Conservation (phyloP, 2,113 vertebrate genomes). For the Poeciliopsis occidentalis region DNA sequence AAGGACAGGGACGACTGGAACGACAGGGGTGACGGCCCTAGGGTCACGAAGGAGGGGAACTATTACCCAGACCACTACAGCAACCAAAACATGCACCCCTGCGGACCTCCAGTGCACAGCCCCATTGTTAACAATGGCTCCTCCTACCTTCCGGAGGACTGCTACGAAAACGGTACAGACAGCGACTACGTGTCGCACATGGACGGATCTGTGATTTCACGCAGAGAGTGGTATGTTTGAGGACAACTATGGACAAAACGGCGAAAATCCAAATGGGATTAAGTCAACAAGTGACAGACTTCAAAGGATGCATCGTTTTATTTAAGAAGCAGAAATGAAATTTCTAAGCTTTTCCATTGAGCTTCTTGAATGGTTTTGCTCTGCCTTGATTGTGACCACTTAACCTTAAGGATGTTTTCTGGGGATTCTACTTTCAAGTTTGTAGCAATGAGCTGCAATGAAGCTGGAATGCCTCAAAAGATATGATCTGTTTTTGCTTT, state of each 20-base stretch:
- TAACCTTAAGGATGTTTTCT: constrained; percentile 59
- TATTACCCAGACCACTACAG: constrained; percentile 77
- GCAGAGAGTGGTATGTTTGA: constrained; percentile 98
- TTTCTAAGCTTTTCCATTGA: constrained; percentile 41
- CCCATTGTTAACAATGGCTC: constrained; percentile 82
- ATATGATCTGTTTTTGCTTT: constrained; percentile 26
- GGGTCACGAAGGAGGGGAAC: constrained; percentile 83
- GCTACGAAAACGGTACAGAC: constrained; percentile 88
- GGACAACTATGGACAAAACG: constrained; percentile 51
- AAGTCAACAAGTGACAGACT: constrained; percentile 45
- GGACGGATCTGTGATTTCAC: constrained; percentile 97
- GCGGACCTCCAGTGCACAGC: constrained; percentile 86
- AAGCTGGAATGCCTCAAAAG: constrained; percentile 26
- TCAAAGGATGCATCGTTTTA: constrained; percentile 43
- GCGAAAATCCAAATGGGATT: constrained; percentile 38
- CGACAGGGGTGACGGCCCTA: constrained; percentile 83
- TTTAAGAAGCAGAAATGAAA: constrained; percentile 15
- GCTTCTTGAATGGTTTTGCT: constrained; percentile 53
- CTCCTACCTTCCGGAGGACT: constrained; percentile 89
- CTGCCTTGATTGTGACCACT: constrained; percentile 72
- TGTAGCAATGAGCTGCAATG: constrained; percentile 51
- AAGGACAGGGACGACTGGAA: constrained; percentile 89
- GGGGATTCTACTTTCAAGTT: constrained; percentile 46
- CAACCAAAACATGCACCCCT: constrained; percentile 80
- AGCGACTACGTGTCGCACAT: constrained; percentile 96